Evolutionary conservation across 2,888 invertebrate genomes (phyloP).

Genomic region (Dorcus parallelipipedus): DNA sequence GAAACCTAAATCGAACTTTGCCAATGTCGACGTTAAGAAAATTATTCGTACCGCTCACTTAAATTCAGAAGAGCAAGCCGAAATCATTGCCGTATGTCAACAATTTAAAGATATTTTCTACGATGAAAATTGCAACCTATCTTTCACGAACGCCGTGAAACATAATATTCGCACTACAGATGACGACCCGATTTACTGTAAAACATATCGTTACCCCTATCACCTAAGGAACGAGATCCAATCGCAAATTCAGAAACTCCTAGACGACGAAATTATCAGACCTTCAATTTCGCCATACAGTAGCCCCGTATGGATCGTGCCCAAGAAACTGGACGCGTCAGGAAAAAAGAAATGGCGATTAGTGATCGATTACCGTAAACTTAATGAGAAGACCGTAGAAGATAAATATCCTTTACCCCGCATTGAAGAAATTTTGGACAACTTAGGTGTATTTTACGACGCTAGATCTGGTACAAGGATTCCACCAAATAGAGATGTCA

Average conservation of each 20-base stretch:
- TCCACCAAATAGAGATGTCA: slow-evolving; percentile 29
- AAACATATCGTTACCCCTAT: slow-evolving; percentile 30
- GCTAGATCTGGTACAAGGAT: slow-evolving; percentile 26
- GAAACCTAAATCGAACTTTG: background rate
- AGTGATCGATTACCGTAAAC: slow-evolving; percentile 25
- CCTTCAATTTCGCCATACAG: slow-evolving; percentile 21
- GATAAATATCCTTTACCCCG: slow-evolving; percentile 26
- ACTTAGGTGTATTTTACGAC: slow-evolving; percentile 28
- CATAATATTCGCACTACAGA: slow-evolving; percentile 22
- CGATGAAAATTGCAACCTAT: slow-evolving; percentile 2
- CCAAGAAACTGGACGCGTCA: slow-evolving; percentile 28
- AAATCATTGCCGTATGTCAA: slow-evolving; percentile 6
- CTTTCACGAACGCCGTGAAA: slow-evolving; percentile 26
- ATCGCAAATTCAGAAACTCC: slow-evolving; percentile 23
- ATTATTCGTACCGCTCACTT: background rate
- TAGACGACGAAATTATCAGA: slow-evolving; percentile 25
- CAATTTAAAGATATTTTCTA: slow-evolving; percentile 9
- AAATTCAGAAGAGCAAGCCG: slow-evolving; percentile 11
- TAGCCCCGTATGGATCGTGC: slow-evolving; percentile 21
- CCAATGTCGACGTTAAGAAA: too few species aligned
- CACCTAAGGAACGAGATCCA: slow-evolving; percentile 29
- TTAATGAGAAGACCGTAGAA: slow-evolving; percentile 33
- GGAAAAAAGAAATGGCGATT: slow-evolving; percentile 26
- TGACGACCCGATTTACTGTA: slow-evolving; percentile 23
- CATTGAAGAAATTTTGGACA: slow-evolving; percentile 31